Evolutionary conservation across 2,113 vertebrate species (phyloP).

Genomic region (Peucedramus taeniatus): DNA sequence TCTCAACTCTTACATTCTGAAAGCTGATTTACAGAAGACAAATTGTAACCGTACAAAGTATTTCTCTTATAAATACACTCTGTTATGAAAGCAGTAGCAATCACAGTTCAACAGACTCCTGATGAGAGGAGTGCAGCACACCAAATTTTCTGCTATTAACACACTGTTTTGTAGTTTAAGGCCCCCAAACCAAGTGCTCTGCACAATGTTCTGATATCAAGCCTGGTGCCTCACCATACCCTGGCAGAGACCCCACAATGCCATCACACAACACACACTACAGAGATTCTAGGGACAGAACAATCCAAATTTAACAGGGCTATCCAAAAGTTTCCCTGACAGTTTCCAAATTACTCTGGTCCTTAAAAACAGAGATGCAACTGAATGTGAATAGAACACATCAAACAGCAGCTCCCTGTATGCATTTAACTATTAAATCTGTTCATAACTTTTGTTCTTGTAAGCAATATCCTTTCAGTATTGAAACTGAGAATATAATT

Average conservation of each 20-base stretch:
- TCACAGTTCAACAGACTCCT: background rate
- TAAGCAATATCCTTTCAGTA: background rate
- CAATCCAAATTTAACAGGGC: too few relatives aligned
- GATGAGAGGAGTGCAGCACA: background rate
- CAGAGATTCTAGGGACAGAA: background rate
- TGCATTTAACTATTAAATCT: background rate
- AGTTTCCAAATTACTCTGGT: background rate
- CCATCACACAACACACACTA: background rate
- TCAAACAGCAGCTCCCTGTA: background rate
- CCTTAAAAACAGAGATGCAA: background rate
- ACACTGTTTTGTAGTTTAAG: fast-evolving
- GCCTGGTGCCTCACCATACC: fast-evolving
- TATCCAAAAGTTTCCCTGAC: background rate
- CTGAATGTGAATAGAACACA: background rate
- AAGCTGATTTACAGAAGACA: background rate
- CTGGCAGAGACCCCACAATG: background rate
- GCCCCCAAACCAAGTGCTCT: background rate
- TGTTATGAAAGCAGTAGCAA: background rate
- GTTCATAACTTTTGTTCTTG: background rate
- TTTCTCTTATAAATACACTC: background rate
- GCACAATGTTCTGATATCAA: background rate
- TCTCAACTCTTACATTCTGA: too few relatives aligned
- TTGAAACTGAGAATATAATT: background rate
- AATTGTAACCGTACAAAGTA: background rate
- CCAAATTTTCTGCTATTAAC: background rate